These are phyloP conservation scores for Hydrophis major DNA, from an alignment of 2,797 vertebrate species.

Conservation along the genomic window DNA sequence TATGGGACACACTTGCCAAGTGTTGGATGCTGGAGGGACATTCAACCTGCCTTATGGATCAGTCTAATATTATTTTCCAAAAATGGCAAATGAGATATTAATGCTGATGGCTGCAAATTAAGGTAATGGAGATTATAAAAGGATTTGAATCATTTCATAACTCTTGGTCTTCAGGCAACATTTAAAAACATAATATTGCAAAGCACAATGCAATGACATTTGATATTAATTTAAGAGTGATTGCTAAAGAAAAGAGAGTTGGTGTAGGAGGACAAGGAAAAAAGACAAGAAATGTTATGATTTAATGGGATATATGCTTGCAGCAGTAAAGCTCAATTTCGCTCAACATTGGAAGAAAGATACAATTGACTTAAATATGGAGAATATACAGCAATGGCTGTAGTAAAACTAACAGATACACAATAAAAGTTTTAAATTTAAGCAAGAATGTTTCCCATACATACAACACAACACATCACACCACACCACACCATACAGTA, in stretches of 20 bases:
- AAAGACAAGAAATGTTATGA: neutral
- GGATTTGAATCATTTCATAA: neutral
- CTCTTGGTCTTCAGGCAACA: neutral
- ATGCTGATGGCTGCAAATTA: neutral
- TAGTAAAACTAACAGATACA: neutral
- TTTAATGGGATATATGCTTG: neutral
- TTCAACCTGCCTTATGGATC: neutral
- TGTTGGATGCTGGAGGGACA: neutral
- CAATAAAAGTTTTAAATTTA: neutral
- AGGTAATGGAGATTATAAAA: neutral
- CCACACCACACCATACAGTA: neutral
- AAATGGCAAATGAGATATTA: neutral
- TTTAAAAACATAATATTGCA: neutral
- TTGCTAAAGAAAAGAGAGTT: neutral
- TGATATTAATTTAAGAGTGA: neutral
- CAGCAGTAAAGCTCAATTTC: neutral
- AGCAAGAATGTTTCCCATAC: neutral
- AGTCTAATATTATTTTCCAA: neutral
- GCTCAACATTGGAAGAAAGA: neutral
- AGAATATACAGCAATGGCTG: neutral
- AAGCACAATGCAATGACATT: neutral
- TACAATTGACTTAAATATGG: neutral
- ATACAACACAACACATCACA: neutral
- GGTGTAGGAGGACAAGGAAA: no score
- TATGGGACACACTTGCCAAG: neutral